Evolutionary conservation across 2,888 invertebrate species (phyloP).

Genomic region (Lacanobia oleracea): DNA sequence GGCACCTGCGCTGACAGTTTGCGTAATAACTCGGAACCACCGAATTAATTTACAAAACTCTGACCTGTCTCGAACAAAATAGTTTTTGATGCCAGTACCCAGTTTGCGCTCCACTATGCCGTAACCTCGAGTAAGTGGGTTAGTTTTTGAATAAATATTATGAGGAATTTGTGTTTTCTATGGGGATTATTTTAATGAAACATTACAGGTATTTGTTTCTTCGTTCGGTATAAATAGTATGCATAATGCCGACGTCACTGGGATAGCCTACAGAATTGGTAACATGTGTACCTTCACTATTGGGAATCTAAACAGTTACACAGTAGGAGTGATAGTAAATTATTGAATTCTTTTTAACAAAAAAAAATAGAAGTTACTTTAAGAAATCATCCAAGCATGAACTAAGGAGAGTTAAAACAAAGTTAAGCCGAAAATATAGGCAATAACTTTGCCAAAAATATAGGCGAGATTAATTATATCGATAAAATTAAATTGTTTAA

Average conservation of each 20-base stretch:
- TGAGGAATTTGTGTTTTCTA: slow-evolving; percentile 67
- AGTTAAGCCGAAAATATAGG: slow-evolving; percentile 48
- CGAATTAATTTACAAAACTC: slow-evolving; percentile 89
- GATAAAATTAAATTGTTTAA: slow-evolving; percentile 40
- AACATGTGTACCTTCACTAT: slow-evolving; percentile 1
- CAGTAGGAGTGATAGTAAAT: not conserved
- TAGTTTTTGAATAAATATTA: slow-evolving; percentile 70
- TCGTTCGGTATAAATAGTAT: slow-evolving; percentile 59
- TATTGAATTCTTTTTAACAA: not conserved
- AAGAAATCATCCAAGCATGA: slow-evolving; percentile 16
- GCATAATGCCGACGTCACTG: slow-evolving; percentile 63
- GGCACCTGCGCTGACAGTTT: slow-evolving; percentile 89
- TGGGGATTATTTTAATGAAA: slow-evolving; percentile 69
- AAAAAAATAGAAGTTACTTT: not conserved
- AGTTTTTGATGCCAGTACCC: slow-evolving; percentile 81
- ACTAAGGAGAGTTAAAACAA: slow-evolving; percentile 28
- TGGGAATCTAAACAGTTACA: not conserved
- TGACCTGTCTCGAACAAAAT: slow-evolving; percentile 83
- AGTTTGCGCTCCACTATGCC: slow-evolving; percentile 68
- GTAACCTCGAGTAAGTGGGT: slow-evolving; percentile 68
- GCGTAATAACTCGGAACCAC: slow-evolving; percentile 88
- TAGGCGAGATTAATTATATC: slow-evolving; percentile 41
- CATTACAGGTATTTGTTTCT: slow-evolving; percentile 65
- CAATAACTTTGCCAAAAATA: slow-evolving; percentile 45
- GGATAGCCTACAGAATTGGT: slow-evolving; percentile 22